Percentiles rank a stretch among this genome's conserved stretches.
phyloP scores from a whole-genome alignment of 2,888 invertebrate species.

The Colostygia pectinataria region DNA sequence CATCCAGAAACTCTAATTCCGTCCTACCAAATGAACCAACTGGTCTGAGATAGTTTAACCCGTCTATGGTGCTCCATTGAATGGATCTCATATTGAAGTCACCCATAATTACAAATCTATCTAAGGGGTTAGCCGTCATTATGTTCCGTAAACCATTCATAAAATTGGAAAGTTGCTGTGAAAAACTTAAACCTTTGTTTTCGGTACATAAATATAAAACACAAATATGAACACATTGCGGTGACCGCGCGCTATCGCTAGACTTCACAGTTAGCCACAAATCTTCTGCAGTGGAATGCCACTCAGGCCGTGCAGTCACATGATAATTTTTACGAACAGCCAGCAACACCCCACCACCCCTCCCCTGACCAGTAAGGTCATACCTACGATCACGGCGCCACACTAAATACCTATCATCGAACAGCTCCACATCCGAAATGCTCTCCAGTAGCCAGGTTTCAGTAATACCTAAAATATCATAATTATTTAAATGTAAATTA shows the following conservation, averaged over 20 bases:
- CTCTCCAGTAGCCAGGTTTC: conserved; percentile 1
- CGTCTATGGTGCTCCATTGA: not conserved
- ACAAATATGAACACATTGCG: not conserved
- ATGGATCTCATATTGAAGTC: too few species aligned
- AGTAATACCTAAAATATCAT: not conserved
- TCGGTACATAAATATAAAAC: conserved; percentile 1
- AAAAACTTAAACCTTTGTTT: not conserved
- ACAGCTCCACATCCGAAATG: not conserved
- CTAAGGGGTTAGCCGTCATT: not conserved
- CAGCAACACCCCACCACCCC: not conserved
- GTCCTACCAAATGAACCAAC: not conserved
- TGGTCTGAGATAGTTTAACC: not conserved
- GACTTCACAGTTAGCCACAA: not conserved
- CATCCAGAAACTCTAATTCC: too few species aligned
- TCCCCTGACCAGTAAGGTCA: not conserved
- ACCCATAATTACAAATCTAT: conserved; percentile 2
- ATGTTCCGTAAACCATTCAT: not conserved
- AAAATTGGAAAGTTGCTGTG: not conserved
- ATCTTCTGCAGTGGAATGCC: conserved; percentile 1
- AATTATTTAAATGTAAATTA: not conserved
- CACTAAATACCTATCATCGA: not conserved
- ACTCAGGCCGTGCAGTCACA: not conserved
- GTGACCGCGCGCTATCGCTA: not conserved
- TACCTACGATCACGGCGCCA: conserved; percentile 1
- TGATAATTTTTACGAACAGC: not conserved